phyloP scores from a whole-genome alignment of 2,888 invertebrate species.

The Arctia plantaginis region DNA sequence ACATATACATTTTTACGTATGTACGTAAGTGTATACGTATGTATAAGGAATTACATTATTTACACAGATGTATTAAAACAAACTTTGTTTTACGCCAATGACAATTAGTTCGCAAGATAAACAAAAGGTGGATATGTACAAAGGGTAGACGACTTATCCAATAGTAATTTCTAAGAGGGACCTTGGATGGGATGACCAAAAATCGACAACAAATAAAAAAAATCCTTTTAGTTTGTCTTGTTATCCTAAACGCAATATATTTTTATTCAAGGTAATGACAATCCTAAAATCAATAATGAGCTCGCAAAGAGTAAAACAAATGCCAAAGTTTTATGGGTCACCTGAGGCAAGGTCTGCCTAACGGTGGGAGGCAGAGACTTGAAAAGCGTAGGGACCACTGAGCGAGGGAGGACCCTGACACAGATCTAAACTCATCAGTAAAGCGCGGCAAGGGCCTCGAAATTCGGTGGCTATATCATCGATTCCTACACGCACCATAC shows the following conservation, averaged over 20 bases:
- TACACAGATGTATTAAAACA: conserved; percentile 2
- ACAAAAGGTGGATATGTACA: neutral
- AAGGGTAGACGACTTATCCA: neutral
- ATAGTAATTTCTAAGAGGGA: neutral
- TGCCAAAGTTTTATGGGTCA: conserved; percentile 81
- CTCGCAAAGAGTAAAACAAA: conserved; percentile 74
- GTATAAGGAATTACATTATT: conserved; percentile 1
- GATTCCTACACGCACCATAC: conserved; percentile 78
- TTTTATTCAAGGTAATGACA: conserved; percentile 20
- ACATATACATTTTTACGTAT: neutral
- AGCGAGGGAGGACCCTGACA: conserved; percentile 84
- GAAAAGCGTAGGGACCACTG: conserved; percentile 75
- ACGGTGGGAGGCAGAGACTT: conserved; percentile 66
- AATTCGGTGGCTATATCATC: conserved; percentile 82
- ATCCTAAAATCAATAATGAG: conserved; percentile 71
- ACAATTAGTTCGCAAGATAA: neutral
- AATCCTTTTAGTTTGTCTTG: neutral
- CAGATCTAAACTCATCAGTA: conserved; percentile 83
- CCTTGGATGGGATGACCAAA: neutral
- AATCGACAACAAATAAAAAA: neutral
- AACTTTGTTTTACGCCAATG: neutral
- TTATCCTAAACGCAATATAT: neutral
- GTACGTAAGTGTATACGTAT: neutral
- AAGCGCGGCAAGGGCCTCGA: conserved; percentile 78
- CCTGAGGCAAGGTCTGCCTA: conserved; percentile 68